Percentiles rank a stretch among this genome's conserved stretches.
Evolutionary conservation across 1,140 invertebrate genomes (phyloP).

Genomic region (Brachionus paranguensis): DNA sequence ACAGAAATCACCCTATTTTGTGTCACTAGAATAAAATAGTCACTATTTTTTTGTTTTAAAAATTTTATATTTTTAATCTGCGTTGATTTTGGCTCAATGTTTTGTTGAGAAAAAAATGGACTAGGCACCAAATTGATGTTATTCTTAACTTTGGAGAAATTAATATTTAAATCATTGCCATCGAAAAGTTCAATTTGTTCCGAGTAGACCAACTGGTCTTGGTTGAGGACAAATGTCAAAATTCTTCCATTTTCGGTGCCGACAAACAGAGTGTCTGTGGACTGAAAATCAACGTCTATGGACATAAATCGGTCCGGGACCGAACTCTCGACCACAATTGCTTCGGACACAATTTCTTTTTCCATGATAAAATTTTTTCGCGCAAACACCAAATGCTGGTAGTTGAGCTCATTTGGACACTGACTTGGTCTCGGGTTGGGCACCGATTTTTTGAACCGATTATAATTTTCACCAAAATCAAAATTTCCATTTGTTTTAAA

Average conservation of each 20-base stretch:
- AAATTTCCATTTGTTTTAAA: not conserved
- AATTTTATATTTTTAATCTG: conserved; percentile 1
- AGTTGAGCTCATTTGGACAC: conserved; percentile 24
- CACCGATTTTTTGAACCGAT: not conserved
- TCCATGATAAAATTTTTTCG: conserved; percentile 31
- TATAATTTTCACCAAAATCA: not conserved
- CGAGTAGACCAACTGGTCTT: not conserved
- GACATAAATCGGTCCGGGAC: conserved; percentile 7
- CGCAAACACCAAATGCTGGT: conserved; percentile 24
- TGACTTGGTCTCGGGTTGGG: conserved; percentile 26
- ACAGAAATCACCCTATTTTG: not conserved
- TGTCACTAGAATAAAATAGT: not conserved
- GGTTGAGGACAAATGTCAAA: not conserved
- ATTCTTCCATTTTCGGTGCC: conserved; percentile 24
- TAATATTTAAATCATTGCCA: not conserved
- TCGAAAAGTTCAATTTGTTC: not conserved
- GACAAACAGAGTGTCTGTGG: not conserved
- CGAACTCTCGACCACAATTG: conserved; percentile 16
- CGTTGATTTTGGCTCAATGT: not conserved
- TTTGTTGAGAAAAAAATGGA: not conserved
- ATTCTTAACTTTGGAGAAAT: not conserved
- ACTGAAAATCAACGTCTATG: conserved; percentile 9
- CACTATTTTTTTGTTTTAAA: not conserved
- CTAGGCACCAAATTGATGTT: not conserved
- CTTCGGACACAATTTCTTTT: conserved; percentile 37